Evolutionary conservation across 2,797 vertebrate species (phyloP).

Genomic region (Miichthys miiuy): DNA sequence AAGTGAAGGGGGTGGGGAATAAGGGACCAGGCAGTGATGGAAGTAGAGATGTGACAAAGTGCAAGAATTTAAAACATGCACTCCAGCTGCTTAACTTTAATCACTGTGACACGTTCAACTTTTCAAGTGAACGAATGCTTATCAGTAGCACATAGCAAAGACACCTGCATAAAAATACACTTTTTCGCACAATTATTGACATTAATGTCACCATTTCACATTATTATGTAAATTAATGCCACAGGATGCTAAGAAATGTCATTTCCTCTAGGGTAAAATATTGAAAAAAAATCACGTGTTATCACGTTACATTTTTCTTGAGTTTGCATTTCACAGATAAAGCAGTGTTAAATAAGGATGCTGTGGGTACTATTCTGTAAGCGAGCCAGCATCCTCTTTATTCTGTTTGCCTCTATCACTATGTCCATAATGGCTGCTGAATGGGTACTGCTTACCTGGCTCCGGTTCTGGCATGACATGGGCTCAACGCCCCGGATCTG

Average conservation of each 20-base stretch:
- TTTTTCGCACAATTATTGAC: background rate
- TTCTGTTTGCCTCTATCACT: too few relatives aligned
- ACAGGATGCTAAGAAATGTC: background rate
- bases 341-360: background rate
- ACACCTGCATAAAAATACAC: background rate
- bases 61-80: slow-evolving; percentile 36
- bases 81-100: slow-evolving; percentile 6
- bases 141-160: slow-evolving; percentile 18
- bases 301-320: background rate
- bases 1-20: slow-evolving; percentile 41
- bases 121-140: background rate
- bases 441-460: too few relatives aligned
- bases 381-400: too few relatives aligned
- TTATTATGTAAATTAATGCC: background rate
- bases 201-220: slow-evolving; percentile 1
- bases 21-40: slow-evolving; percentile 31
- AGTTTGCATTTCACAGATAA: background rate
- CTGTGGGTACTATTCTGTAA: background rate
- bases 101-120: slow-evolving; percentile 17
- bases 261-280: background rate
- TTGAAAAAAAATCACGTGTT: background rate
- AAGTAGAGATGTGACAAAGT: slow-evolving; percentile 39
- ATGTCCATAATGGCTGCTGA: too few relatives aligned
- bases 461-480: too few relatives aligned
- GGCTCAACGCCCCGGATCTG: too few relatives aligned